phyloP scores from a whole-genome alignment of 2,797 vertebrate species.

The Merluccius polli region DNA sequence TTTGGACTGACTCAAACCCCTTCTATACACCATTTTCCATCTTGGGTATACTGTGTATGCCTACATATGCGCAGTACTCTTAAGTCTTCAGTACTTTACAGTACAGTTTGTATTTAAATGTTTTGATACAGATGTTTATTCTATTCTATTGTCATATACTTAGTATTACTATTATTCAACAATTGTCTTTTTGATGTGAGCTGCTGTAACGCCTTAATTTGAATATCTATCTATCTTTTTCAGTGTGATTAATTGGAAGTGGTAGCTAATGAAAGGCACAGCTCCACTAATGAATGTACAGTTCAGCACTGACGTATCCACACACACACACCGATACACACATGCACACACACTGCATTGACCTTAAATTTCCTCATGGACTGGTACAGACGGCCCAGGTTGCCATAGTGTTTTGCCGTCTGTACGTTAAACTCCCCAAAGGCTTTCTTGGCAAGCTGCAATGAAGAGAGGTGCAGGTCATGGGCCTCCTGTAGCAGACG shows the following conservation, averaged over 20 bases:
- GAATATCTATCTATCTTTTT: not conserved
- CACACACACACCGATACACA: not conserved
- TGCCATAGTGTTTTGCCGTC: slow-evolving; percentile 98
- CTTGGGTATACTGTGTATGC: not conserved
- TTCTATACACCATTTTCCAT: not conserved
- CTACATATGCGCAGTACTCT: not conserved
- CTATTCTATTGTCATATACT: not conserved
- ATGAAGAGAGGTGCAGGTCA: slow-evolving; percentile 94
- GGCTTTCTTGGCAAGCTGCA: slow-evolving; percentile 96
- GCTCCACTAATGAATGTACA: not conserved
- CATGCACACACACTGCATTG: not conserved
- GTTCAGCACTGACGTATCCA: not conserved
- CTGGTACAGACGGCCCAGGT: slow-evolving; percentile 96
- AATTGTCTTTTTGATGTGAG: not conserved
- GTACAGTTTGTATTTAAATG: too few species aligned
- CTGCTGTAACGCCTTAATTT: not conserved
- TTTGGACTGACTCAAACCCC: not conserved
- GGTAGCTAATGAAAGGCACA: not conserved
- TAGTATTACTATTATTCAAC: not conserved
- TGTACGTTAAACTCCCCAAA: slow-evolving; percentile 99
- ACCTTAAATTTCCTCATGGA: slow-evolving; percentile 99
- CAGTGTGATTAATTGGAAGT: not conserved
- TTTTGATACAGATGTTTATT: too few species aligned
- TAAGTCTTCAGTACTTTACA: not conserved
- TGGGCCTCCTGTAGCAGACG: slow-evolving; percentile 96